These are phyloP conservation scores for Argyra leucocephala DNA, from an alignment of 2,888 invertebrate genomes.

Conservation along the genomic window DNA sequence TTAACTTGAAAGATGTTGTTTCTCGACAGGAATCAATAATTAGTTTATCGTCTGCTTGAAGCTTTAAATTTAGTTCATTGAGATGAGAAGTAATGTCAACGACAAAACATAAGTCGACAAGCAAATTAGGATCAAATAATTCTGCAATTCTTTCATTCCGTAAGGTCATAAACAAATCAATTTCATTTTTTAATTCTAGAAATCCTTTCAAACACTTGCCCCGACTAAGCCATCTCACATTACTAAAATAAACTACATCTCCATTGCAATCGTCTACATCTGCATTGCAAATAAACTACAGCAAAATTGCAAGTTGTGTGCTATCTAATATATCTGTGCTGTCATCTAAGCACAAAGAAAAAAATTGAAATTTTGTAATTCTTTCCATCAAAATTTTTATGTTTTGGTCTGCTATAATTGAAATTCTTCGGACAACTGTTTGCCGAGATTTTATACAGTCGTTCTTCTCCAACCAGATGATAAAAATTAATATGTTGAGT, in stretches of 20 bases:
- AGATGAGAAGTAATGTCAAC: background rate
- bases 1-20: background rate
- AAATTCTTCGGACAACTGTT: background rate
- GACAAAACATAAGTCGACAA: constrained; percentile 5
- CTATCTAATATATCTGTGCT: background rate
- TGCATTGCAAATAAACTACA: too few relatives aligned
- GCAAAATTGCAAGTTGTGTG: constrained; percentile 6
- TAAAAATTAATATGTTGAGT: too few relatives aligned
- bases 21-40: constrained; percentile 10
- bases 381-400: background rate
- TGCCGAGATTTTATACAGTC: too few relatives aligned
- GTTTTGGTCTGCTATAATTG: background rate
- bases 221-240: constrained; percentile 9
- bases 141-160: background rate
- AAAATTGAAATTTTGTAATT: background rate
- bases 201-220: constrained; percentile 8
- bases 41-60: background rate
- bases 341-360: background rate
- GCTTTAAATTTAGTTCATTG: constrained; percentile 7
- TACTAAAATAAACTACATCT: too few relatives aligned
- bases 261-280: too few relatives aligned
- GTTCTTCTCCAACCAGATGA: too few relatives aligned
- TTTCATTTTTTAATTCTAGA: constrained; percentile 8
- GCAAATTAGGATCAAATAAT: constrained; percentile 4
- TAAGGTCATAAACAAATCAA: constrained; percentile 6